A percentile compares a stretch with the other conserved stretches of the same genome.
Evolutionary conservation across 2,888 invertebrate genomes (phyloP).

Genomic region (Agrotis segetum): DNA sequence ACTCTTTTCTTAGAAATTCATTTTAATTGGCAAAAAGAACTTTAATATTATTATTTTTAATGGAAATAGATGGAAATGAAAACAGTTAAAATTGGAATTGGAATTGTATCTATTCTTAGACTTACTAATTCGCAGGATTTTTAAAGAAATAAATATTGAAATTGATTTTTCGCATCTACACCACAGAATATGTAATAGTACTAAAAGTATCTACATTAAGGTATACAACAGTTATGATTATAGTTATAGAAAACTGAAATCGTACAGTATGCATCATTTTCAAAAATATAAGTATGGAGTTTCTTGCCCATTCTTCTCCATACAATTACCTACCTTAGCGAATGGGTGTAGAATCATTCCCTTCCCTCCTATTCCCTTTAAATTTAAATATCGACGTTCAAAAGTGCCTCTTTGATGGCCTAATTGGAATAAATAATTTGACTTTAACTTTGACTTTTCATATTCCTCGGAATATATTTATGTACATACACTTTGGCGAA

Average conservation of each 20-base stretch:
- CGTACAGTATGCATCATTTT: too few relatives aligned
- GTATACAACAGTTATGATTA: neutral
- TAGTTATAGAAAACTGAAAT: neutral
- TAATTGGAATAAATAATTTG: too few relatives aligned
- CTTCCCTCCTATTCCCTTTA: too few relatives aligned
- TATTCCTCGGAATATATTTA: neutral
- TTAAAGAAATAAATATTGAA: neutral
- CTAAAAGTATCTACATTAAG: too few relatives aligned
- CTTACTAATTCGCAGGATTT: neutral
- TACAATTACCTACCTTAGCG: too few relatives aligned
- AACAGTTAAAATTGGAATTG: neutral
- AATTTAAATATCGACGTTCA: too few relatives aligned
- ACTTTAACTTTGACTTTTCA: too few relatives aligned
- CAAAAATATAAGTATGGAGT: too few relatives aligned
- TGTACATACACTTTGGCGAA: neutral
- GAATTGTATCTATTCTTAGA: slow-evolving; percentile 14
- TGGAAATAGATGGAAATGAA: neutral
- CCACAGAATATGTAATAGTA: too few relatives aligned
- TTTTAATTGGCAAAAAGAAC: slow-evolving; percentile 2
- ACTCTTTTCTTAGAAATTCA: neutral
- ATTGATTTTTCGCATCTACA: neutral
- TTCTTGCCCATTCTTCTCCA: too few relatives aligned
- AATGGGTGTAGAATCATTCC: too few relatives aligned
- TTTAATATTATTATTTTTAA: neutral
- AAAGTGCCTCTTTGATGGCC: too few relatives aligned